Conservation (phyloP, 2,113 vertebrate genomes). For the Phycodurus eques region DNA sequence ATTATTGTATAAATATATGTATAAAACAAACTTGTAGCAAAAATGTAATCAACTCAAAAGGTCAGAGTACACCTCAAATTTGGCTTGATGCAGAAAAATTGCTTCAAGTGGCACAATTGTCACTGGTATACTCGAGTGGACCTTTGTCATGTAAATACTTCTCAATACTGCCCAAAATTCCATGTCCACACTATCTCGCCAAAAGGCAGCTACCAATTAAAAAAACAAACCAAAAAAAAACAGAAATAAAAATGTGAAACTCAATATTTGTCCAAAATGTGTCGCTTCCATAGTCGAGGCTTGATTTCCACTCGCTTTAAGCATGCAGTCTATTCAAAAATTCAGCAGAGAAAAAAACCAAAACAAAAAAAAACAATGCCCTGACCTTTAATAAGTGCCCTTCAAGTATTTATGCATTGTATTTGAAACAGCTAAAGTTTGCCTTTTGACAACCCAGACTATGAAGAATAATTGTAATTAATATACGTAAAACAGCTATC, state of each 20-base stretch:
- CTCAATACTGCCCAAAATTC: conserved; percentile 41
- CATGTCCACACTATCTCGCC: conserved; percentile 46
- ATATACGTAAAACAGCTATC: conserved; percentile 33
- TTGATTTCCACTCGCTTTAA: conserved; percentile 37
- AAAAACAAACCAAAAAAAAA: conserved; percentile 50
- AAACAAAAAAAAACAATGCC: conserved; percentile 2
- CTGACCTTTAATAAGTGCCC: conserved; percentile 69
- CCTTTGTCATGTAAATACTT: conserved; percentile 26
- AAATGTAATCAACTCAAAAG: conserved; percentile 29
- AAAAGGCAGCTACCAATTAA: conserved; percentile 66
- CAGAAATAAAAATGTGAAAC: conserved; percentile 52
- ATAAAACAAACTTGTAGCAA: conserved; percentile 46
- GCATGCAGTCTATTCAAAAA: conserved; percentile 72
- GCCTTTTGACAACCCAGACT: conserved; percentile 60
- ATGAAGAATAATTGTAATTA: conserved; percentile 43
- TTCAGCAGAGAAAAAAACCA: conserved; percentile 45
- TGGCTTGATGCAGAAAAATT: conserved; percentile 14
- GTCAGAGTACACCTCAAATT: conserved; percentile 59
- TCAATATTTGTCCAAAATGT: conserved; percentile 50
- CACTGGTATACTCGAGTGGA: conserved; percentile 50
- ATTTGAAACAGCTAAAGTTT: conserved; percentile 68
- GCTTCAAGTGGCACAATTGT: conserved; percentile 38
- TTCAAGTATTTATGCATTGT: conserved; percentile 73
- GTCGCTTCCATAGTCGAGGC: conserved; percentile 69
- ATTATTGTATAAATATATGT: conserved; percentile 31